Percentiles rank a stretch among this genome's conserved stretches.
Evolutionary conservation across 2,113 vertebrate species (phyloP).

Genomic region (Propithecus coquereli): DNA sequence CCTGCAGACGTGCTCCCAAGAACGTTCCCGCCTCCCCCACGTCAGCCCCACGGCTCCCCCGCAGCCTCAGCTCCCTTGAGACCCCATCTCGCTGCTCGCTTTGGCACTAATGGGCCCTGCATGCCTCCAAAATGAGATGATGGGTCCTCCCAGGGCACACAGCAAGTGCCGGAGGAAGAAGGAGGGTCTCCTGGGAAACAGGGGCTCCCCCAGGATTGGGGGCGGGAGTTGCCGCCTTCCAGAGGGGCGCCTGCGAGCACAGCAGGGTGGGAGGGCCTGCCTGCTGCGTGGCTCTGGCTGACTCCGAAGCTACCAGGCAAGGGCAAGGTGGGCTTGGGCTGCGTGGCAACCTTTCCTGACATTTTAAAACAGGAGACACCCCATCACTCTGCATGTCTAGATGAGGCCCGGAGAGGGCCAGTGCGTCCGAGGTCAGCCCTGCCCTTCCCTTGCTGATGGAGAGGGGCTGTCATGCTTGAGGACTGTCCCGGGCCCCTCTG

Average conservation of each 20-base stretch:
- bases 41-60: background rate
- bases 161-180: background rate
- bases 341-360: background rate
- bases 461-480: background rate
- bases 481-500: background rate
- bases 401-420: background rate
- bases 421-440: background rate
- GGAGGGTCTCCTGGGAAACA: background rate
- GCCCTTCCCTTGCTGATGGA: background rate
- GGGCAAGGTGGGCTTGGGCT: background rate
- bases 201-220: background rate
- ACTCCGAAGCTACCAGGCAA: background rate
- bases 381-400: background rate
- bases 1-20: background rate
- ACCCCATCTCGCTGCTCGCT: background rate
- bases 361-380: background rate
- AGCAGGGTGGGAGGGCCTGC: background rate
- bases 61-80: accelerated
- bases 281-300: background rate
- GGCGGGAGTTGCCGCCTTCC: background rate
- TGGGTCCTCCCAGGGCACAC: background rate
- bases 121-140: background rate
- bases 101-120: background rate
- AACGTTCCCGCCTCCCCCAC: accelerated
- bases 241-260: background rate